Percentiles rank a stretch among this genome's conserved stretches.
Conservation (phyloP, 2,888 invertebrate genomes). For the Cryptocephalus primarius region DNA sequence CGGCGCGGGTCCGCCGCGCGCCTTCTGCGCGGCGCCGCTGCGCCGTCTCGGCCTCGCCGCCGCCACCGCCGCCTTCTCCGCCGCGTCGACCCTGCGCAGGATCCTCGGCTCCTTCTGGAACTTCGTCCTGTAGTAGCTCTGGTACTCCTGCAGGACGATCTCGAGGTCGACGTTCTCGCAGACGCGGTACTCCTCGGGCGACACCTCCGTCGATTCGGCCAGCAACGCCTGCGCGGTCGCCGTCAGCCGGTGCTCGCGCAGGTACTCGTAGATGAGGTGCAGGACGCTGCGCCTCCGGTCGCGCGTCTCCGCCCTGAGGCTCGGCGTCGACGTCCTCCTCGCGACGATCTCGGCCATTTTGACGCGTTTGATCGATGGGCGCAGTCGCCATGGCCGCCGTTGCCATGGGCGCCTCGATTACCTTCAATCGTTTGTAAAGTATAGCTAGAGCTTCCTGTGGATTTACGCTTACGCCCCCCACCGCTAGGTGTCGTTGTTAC, state of each 20-base stretch:
- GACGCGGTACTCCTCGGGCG: slow-evolving; percentile 57
- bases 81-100: slow-evolving; percentile 42
- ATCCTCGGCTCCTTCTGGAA: slow-evolving; percentile 82
- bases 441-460: too few species aligned
- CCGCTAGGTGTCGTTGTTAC: too few species aligned
- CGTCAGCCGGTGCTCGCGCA: slow-evolving; percentile 53
- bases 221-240: slow-evolving; percentile 54
- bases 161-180: slow-evolving; percentile 90
- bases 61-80: slow-evolving; percentile 5
- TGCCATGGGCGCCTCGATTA: not conserved
- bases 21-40: not conserved
- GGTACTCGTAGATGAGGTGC: slow-evolving; percentile 56
- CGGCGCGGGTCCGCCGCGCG: too few species aligned
- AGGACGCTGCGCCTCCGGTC: slow-evolving; percentile 42
- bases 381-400: not conserved
- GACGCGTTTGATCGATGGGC: too few species aligned
- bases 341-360: too few species aligned
- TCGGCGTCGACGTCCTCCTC: not conserved
- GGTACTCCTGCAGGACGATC: slow-evolving; percentile 79
- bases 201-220: slow-evolving; percentile 51
- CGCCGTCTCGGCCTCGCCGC: not conserved
- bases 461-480: too few species aligned
- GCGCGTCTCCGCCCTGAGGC: slow-evolving; percentile 18
- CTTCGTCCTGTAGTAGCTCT: slow-evolving; percentile 72
- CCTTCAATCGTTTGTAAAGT: too few species aligned